Evolutionary conservation across 1,140 invertebrate genomes (phyloP).

Genomic region (Leptinotarsa undecemlineata): DNA sequence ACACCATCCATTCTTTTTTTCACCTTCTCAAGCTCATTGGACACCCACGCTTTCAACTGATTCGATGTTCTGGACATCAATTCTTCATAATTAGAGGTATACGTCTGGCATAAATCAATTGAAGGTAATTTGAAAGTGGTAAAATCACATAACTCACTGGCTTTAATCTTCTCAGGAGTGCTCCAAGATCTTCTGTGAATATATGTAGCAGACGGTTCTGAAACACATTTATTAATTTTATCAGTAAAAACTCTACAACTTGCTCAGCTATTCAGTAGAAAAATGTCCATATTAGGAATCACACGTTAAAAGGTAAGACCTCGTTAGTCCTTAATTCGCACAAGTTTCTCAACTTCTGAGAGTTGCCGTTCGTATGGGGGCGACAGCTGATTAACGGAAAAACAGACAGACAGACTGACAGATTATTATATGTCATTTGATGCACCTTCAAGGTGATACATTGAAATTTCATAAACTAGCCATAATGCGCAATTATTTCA

Average conservation of each 20-base stretch:
- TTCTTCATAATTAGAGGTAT: background rate
- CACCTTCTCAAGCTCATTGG: background rate
- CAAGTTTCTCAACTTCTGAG: too few relatives aligned
- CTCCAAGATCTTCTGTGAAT: background rate
- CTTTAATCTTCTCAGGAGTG: background rate
- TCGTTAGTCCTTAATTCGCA: too few relatives aligned
- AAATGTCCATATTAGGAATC: too few relatives aligned
- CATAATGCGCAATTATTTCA: too few relatives aligned
- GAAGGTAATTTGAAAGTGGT: constrained; percentile 3
- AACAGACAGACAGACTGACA: too few relatives aligned
- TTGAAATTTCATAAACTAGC: too few relatives aligned
- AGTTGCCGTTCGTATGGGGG: too few relatives aligned
- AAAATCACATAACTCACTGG: background rate
- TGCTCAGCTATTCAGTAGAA: background rate
- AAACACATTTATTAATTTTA: constrained; percentile 6
- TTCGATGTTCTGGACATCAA: background rate
- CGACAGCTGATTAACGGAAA: too few relatives aligned
- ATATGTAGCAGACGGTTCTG: background rate
- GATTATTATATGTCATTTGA: too few relatives aligned
- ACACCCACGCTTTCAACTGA: background rate
- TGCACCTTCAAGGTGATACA: too few relatives aligned
- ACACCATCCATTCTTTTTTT: background rate
- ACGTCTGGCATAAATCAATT: background rate
- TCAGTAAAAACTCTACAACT: background rate
- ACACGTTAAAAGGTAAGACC: too few relatives aligned